phyloP scores from a whole-genome alignment of 1,140 invertebrate species.

The Neodiprion lecontei region DNA sequence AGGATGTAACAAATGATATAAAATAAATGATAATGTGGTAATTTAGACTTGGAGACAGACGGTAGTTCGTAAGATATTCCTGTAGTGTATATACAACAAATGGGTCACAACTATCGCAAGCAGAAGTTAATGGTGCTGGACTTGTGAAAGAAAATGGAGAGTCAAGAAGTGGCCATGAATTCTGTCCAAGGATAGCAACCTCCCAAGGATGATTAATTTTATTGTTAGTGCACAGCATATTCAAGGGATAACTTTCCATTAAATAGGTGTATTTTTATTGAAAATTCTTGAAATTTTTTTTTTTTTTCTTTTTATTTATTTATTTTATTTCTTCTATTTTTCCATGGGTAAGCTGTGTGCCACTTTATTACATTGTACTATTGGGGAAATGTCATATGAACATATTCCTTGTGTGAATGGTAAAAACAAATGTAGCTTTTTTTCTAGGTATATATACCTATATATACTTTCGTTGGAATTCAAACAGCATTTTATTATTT shows the following conservation, averaged over 20 bases:
- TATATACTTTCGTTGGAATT: conserved; percentile 6
- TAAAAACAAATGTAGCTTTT: conserved; percentile 26
- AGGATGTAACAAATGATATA: conserved; percentile 3
- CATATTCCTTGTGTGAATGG: conserved; percentile 21
- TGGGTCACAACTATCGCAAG: conserved; percentile 2
- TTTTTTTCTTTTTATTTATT: too few species aligned
- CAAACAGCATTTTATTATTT: conserved; percentile 12
- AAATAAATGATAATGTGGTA: conserved; percentile 29
- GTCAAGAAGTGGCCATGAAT: neutral
- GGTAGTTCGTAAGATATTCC: conserved; percentile 29
- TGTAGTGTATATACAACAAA: conserved; percentile 32
- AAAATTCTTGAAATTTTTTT: neutral
- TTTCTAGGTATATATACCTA: too few species aligned
- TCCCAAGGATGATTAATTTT: neutral
- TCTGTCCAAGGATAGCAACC: neutral
- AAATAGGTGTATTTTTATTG: neutral
- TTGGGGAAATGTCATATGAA: neutral
- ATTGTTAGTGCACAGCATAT: neutral
- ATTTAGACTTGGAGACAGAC: conserved; percentile 32
- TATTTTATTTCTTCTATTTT: neutral
- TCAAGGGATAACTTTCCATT: neutral
- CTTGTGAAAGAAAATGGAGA: neutral
- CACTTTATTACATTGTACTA: conserved; percentile 10
- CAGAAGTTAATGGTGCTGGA: conserved; percentile 3
- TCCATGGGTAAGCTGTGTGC: conserved; percentile 7